Evolutionary conservation across 2,113 vertebrate genomes (phyloP).

Genomic region (Calypte anna): DNA sequence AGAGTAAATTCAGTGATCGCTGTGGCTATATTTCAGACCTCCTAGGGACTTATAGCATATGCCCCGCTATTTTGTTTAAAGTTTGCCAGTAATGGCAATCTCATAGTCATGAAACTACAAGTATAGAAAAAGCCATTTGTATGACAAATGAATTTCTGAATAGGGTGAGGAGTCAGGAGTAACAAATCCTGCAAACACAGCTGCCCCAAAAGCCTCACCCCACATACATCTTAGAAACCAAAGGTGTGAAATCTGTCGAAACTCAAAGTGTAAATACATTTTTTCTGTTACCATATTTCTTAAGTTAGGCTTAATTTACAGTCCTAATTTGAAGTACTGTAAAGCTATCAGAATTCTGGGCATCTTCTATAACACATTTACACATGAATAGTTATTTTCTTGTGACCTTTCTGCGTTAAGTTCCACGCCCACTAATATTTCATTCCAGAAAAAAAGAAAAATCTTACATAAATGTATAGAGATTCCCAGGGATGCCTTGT

Average conservation of each 20-base stretch:
- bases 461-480: not conserved
- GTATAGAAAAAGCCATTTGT: not conserved
- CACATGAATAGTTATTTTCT: not conserved
- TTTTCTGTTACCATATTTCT: not conserved
- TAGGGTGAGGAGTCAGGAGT: not conserved
- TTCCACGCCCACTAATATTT: not conserved
- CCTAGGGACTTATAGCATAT: not conserved
- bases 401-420: not conserved
- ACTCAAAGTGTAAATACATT: not conserved
- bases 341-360: not conserved
- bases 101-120: not conserved
- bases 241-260: not conserved
- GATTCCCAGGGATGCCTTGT: not conserved
- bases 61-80: not conserved
- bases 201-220: not conserved
- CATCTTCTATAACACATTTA: not conserved
- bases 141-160: not conserved
- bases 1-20: not conserved
- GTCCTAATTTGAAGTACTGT: not conserved
- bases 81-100: not conserved
- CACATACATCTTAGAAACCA: not conserved
- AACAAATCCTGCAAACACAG: not conserved
- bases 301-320: not conserved
- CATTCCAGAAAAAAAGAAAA: not conserved
- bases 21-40: not conserved